Percentiles rank a stretch among this genome's conserved stretches.
phyloP scores from a whole-genome alignment of 2,113 vertebrate genomes.

The Oreochromis niloticus region DNA sequence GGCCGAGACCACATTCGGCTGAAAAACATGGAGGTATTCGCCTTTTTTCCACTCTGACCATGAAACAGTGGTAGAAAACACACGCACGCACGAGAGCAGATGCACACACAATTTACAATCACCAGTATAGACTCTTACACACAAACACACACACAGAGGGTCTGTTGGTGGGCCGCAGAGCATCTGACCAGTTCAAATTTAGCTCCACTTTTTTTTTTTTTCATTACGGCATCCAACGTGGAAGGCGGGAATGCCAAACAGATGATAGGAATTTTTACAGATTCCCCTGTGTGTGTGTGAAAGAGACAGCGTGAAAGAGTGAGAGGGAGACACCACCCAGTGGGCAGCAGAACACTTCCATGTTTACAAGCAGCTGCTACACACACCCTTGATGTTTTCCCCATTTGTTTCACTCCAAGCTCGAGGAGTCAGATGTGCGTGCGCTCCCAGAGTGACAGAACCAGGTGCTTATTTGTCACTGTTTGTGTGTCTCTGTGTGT shows the following conservation, averaged over 20 bases:
- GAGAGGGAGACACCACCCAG: constrained; percentile 61
- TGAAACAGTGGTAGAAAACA: constrained; percentile 56
- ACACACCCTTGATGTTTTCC: constrained; percentile 73
- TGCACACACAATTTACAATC: not conserved
- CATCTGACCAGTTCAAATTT: constrained; percentile 64
- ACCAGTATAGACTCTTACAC: not conserved
- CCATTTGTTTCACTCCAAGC: constrained; percentile 72
- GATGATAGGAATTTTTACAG: constrained; percentile 66
- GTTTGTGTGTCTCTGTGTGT: constrained; percentile 4
- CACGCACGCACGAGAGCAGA: not conserved
- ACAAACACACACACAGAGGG: not conserved
- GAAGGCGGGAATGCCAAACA: constrained; percentile 49
- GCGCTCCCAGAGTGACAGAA: constrained; percentile 63
- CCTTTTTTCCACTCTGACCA: constrained; percentile 63
- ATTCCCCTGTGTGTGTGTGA: constrained; percentile 41
- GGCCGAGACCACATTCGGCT: constrained; percentile 67
- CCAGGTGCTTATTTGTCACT: constrained; percentile 64
- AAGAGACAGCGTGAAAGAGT: constrained; percentile 5
- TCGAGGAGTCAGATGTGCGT: constrained; percentile 32
- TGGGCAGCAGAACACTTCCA: constrained; percentile 70
- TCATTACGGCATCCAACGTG: constrained; percentile 37
- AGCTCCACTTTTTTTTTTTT: constrained; percentile 24
- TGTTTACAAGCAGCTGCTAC: constrained; percentile 81
- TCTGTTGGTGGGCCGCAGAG: constrained; percentile 48
- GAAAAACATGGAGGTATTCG: constrained; percentile 70